Evolutionary conservation across 2,113 vertebrate genomes (phyloP).

Genomic region (Microtus pennsylvanicus): DNA sequence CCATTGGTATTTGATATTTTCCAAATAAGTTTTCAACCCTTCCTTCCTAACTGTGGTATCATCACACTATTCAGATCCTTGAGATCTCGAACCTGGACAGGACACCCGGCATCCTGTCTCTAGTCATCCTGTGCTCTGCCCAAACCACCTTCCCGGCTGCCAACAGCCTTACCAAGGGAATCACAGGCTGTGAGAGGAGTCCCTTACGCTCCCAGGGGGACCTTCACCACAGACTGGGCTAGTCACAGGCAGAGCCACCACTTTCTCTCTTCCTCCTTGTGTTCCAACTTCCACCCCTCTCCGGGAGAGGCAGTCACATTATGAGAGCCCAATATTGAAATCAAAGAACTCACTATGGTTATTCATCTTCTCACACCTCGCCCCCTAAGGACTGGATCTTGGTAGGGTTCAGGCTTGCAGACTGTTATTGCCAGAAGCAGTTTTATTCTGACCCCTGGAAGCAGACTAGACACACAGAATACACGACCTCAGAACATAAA

Average conservation of each 20-base stretch:
- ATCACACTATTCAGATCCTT: not conserved
- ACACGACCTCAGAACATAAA: not conserved
- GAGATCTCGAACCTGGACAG: not conserved
- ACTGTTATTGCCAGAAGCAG: not conserved
- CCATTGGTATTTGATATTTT: not conserved
- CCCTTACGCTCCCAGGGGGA: not conserved
- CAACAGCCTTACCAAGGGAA: not conserved
- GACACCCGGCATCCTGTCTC: not conserved
- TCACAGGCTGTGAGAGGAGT: not conserved
- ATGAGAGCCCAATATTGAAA: not conserved
- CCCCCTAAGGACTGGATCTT: not conserved
- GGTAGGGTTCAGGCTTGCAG: not conserved
- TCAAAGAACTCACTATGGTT: not conserved
- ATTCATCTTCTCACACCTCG: not conserved
- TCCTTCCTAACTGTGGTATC: not conserved
- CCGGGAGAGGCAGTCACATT: not conserved
- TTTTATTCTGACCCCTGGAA: not conserved
- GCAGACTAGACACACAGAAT: not conserved
- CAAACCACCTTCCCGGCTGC: not conserved
- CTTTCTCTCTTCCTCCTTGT: not conserved
- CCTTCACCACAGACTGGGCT: not conserved
- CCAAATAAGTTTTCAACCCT: not conserved
- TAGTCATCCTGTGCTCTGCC: not conserved
- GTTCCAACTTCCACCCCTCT: not conserved
- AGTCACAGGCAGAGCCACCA: rapidly evolving